phyloP scores from a whole-genome alignment of 2,797 vertebrate species.

The Halcyon chelicuti region DNA sequence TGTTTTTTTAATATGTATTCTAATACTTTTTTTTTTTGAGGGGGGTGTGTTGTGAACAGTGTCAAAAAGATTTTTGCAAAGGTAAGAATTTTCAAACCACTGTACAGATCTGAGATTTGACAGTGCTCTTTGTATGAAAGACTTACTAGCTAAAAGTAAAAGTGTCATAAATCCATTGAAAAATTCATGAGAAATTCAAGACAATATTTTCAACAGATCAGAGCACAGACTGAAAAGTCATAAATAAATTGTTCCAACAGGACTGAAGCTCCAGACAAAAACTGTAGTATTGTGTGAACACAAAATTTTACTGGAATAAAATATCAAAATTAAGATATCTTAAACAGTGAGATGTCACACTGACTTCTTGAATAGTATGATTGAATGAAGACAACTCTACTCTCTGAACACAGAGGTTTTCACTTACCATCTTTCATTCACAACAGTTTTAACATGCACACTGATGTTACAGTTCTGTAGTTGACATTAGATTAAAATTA shows the following conservation, averaged over 20 bases:
- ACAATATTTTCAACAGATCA: conserved; percentile 20
- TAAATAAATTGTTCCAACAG: conserved; percentile 21
- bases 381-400: not conserved
- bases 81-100: not conserved
- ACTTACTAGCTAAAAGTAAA: not conserved
- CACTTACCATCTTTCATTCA: not conserved
- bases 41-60: not conserved
- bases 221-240: not conserved
- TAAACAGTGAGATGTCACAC: not conserved
- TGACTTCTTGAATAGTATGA: not conserved
- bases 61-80: not conserved
- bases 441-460: not conserved
- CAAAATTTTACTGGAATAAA: conserved; percentile 3
- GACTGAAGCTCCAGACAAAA: not conserved
- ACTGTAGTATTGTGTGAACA: not conserved
- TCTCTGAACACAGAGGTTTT: not conserved
- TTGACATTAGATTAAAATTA: not conserved
- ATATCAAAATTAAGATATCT: not conserved
- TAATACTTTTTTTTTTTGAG: not conserved
- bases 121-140: not conserved
- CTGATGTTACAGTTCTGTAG: not conserved
- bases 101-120: not conserved
- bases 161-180: not conserved
- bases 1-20: not conserved
- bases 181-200: conserved; percentile 3